Evolutionary conservation across 1,140 invertebrate species (phyloP), one percentile per base, ranked within the genome.

Genomic region (Aricia agestis): DNA sequence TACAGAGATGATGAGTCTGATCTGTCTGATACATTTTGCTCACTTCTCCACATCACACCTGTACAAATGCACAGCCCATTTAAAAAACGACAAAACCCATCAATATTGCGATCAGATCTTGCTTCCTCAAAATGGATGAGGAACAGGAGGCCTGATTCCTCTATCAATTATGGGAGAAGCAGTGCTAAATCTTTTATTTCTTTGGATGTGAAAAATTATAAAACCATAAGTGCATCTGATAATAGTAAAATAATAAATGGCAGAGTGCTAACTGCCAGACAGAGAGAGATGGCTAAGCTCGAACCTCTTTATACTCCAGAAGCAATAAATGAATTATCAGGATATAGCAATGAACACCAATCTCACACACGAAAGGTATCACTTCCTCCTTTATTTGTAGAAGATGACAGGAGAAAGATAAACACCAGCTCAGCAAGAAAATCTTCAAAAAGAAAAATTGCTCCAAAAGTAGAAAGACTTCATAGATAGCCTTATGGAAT

Each of bases 51-150:
- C 70, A 91, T 91, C 11, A 87, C 87, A 19, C 86, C 89, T 0
- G 80, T 91, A 69, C 85, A 90, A 57, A 86, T 88, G 41, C 73
- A 83, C 18, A 90, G 89, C 71, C 86, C 89, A 2, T 76, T 74
- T 57, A 86, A 78, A 71, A 89, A 86, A 68, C 81, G 77, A 66
- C 82, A 81, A n/a, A 85, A 83, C 66, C 84, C 84, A 15, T 85
- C 84, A 13, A 86, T 92, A 63, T 68, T 92, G 0, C 87, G 88
- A 78, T 92, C 92, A 13, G 92, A 92, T 75, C 74, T 92, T 25
- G 88, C 89, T n/a, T 92, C 92, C 2, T 92, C 91, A 0, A 78
- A 82, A 42, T 92, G 92, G 92, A 87, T 90, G 86, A 82, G 83
- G 63, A 85, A 78, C 58, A 72, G 78, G 1, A 75, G 87, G 67